Conservation (phyloP, 2,113 vertebrate genomes). For the Paracanthobrama guichenoti region DNA sequence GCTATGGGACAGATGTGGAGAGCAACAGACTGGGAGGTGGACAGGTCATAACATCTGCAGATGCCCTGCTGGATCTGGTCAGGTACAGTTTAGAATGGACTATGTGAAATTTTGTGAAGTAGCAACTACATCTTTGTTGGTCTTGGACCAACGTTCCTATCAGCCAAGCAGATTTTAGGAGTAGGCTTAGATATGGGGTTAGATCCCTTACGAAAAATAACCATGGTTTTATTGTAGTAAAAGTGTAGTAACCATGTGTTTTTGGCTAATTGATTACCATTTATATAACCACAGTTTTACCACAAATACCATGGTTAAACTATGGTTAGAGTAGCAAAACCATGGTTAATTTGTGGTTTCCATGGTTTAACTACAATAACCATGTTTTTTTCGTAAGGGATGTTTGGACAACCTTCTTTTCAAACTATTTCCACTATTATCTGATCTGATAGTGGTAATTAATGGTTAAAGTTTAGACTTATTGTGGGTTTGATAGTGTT, state of each 20-base stretch:
- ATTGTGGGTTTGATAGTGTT: background rate
- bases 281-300: no score
- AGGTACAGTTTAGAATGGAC: slow-evolving; percentile 68
- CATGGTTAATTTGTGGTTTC: no score
- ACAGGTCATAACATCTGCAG: slow-evolving; percentile 84
- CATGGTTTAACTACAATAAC: no score
- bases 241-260: no score
- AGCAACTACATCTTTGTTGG: background rate
- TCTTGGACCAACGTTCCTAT: background rate
- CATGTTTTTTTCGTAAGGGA: no score
- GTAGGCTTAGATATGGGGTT: background rate
- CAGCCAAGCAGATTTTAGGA: background rate
- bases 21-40: slow-evolving; percentile 72
- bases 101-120: no score
- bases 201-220: no score
- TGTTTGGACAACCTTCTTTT: no score
- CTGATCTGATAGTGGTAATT: background rate
- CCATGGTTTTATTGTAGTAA: no score
- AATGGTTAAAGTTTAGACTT: background rate
- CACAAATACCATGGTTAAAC: no score
- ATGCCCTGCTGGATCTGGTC: slow-evolving; percentile 86
- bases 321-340: no score
- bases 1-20: slow-evolving; percentile 82
- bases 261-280: no score
- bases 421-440: background rate